Conservation (phyloP, 2,113 vertebrate genomes). For the Oncorhynchus nerka region DNA sequence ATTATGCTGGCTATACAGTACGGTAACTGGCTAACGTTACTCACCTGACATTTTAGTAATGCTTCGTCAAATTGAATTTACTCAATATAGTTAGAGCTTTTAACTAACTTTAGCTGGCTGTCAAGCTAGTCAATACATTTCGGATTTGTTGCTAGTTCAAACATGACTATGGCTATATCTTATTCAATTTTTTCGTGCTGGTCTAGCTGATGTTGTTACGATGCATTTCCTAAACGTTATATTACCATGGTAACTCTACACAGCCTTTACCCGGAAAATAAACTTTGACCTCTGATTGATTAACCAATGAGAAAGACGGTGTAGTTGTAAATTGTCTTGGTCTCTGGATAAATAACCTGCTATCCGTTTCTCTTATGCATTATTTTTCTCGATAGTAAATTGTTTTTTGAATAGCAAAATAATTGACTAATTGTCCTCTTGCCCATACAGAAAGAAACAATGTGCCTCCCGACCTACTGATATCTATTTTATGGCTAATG, state of each 20-base stretch:
- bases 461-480: not conserved
- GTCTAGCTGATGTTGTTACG: not conserved
- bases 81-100: not conserved
- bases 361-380: not conserved
- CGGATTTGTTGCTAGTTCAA: not conserved
- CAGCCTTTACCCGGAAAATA: conserved; percentile 39
- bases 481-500: not conserved
- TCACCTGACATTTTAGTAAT: not conserved
- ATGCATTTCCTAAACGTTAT: not conserved
- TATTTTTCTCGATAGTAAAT: too few species aligned
- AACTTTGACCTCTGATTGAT: conserved; percentile 48
- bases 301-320: conserved; percentile 43
- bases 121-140: not conserved
- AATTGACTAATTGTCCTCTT: not conserved
- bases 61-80: not conserved
- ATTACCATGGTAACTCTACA: conserved; percentile 43
- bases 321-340: conserved; percentile 14
- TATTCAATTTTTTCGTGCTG: not conserved
- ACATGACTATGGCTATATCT: not conserved
- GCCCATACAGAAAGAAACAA: not conserved
- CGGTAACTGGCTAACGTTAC: not conserved
- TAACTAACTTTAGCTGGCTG: not conserved
- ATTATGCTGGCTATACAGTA: too few species aligned
- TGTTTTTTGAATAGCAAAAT: not conserved
- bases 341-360: not conserved